Percentiles rank a stretch among this genome's conserved stretches.
Conservation (phyloP, 2,113 vertebrate genomes). For the Siphamia tubifer region DNA sequence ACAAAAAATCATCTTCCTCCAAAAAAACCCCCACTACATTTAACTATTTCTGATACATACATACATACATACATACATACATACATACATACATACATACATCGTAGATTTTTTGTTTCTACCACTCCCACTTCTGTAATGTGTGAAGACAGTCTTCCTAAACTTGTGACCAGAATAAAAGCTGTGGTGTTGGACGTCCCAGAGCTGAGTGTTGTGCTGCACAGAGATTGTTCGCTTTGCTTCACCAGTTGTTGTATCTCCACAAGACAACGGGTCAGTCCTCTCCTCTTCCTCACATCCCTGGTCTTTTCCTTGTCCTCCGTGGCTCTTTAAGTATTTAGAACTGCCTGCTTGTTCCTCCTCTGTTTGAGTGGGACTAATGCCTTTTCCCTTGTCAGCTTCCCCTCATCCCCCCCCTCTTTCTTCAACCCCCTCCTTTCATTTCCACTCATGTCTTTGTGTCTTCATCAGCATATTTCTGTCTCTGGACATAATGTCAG, state of each 20-base stretch:
- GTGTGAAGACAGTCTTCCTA: too few relatives aligned
- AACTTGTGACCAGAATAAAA: too few relatives aligned
- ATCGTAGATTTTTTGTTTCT: too few relatives aligned
- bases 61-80: too few relatives aligned
- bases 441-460: constrained; percentile 38
- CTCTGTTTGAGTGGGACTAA: constrained; percentile 27
- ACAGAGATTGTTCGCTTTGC: constrained; percentile 40
- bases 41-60: too few relatives aligned
- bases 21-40: too few relatives aligned
- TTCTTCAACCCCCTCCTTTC: constrained; percentile 4
- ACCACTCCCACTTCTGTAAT: too few relatives aligned
- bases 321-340: constrained; percentile 47
- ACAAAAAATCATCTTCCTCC: too few relatives aligned
- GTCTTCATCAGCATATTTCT: constrained; percentile 37
- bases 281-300: constrained; percentile 5
- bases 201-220: constrained; percentile 13
- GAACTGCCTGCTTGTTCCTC: constrained; percentile 27
- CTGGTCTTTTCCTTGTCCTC: constrained; percentile 2
- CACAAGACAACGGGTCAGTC: constrained; percentile 37
- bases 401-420: not conserved
- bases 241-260: constrained; percentile 47
- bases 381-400: constrained; percentile 32
- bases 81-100: too few relatives aligned
- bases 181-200: constrained; percentile 1
- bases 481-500: constrained; percentile 37